Evolutionary conservation across 2,888 invertebrate genomes (phyloP).

Genomic region (Acronicta leporina): DNA sequence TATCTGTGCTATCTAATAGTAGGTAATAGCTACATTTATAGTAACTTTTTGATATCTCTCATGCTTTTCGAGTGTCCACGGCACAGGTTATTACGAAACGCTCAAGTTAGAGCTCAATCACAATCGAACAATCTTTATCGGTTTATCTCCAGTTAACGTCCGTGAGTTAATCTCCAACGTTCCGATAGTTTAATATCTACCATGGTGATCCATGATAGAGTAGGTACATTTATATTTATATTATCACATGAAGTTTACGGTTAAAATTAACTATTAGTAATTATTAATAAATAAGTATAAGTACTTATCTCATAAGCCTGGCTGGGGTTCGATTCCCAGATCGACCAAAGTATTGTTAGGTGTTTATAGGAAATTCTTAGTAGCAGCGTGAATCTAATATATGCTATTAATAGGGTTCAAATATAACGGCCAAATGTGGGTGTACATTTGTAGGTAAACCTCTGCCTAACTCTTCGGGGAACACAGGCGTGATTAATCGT

Average conservation of each 20-base stretch:
- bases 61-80: conserved; percentile 1
- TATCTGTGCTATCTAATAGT: not conserved
- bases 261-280: no score
- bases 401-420: no score
- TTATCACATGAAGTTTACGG: not conserved
- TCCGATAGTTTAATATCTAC: conserved; percentile 3
- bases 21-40: not conserved
- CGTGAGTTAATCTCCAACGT: conserved; percentile 8
- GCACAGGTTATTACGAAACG: conserved; percentile 32
- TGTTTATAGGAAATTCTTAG: no score
- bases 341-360: no score
- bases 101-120: conserved; percentile 33
- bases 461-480: no score
- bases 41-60: not conserved
- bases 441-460: no score
- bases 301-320: no score
- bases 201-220: conserved; percentile 2
- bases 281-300: no score
- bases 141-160: conserved; percentile 25
- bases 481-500: no score
- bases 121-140: conserved; percentile 21
- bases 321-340: no score
- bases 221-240: not conserved
- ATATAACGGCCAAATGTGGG: no score
- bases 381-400: no score